Conservation (phyloP, 1,140 invertebrate genomes). For the Catajapyx aquilonaris region DNA sequence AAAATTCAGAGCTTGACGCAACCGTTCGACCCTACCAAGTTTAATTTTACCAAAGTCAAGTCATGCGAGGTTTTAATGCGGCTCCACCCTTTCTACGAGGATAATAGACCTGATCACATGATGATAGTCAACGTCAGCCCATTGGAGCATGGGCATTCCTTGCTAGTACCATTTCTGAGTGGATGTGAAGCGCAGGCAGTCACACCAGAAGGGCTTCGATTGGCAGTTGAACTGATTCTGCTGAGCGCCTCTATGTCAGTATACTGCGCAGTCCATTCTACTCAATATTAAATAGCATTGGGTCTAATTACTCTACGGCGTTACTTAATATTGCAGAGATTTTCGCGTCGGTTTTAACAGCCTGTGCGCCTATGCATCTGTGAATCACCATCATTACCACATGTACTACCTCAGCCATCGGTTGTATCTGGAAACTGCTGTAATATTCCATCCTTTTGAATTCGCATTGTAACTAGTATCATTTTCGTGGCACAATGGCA, state of each 20-base stretch:
- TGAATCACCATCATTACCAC: slow-evolving; percentile 63
- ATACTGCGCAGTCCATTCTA: slow-evolving; percentile 1
- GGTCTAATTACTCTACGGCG: not conserved
- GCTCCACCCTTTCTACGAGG: slow-evolving; percentile 13
- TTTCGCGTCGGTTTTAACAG: slow-evolving; percentile 50
- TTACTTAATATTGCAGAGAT: slow-evolving; percentile 27
- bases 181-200: slow-evolving; percentile 33
- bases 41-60: slow-evolving; percentile 44
- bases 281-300: not conserved
- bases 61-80: slow-evolving; percentile 32
- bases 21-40: slow-evolving; percentile 32
- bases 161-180: slow-evolving; percentile 35
- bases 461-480: not conserved
- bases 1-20: slow-evolving; percentile 29
- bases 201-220: slow-evolving; percentile 22
- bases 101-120: slow-evolving; percentile 13
- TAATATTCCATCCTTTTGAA: slow-evolving; percentile 20
- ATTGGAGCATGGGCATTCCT: slow-evolving; percentile 37
- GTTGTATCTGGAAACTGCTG: slow-evolving; percentile 38
- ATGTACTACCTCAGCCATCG: slow-evolving; percentile 38
- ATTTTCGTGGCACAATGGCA: slow-evolving; percentile 7
- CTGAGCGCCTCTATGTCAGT: slow-evolving; percentile 27
- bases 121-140: slow-evolving; percentile 45
- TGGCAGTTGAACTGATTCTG: slow-evolving; percentile 25
- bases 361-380: slow-evolving; percentile 50